These are phyloP conservation scores for Imbricaverruca yamaguchii DNA, from an alignment of 2,888 invertebrate genomes.

Conservation along the genomic window DNA sequence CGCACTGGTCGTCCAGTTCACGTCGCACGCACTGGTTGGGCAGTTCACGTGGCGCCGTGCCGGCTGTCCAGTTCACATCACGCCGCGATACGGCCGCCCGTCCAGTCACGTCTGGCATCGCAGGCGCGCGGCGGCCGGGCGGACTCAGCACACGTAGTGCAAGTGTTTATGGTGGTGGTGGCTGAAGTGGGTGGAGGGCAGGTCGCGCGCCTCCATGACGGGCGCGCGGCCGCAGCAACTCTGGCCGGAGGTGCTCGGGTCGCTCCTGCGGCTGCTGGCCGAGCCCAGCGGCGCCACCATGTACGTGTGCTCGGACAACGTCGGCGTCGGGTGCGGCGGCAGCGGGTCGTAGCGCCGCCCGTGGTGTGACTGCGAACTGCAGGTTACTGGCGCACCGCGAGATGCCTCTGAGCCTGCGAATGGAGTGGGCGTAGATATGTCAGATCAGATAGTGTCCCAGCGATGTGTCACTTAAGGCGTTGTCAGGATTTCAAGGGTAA, in stretches of 20 bases:
- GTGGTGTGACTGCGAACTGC: background rate
- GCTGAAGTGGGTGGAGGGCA: background rate
- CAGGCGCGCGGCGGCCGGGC: background rate
- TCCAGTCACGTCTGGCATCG: too few relatives aligned
- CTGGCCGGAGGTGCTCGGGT: background rate
- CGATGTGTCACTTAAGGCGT: too few relatives aligned
- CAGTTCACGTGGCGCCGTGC: too few relatives aligned
- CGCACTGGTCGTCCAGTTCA: too few relatives aligned
- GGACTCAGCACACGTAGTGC: background rate
- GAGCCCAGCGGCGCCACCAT: constrained; percentile 8
- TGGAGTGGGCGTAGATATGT: background rate
- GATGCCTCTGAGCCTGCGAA: background rate
- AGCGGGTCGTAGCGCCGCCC: constrained; percentile 21
- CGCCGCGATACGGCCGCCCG: too few relatives aligned
- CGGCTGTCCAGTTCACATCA: too few relatives aligned
- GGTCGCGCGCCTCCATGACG: background rate
- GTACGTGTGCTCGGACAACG: constrained; percentile 4
- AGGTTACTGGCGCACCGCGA: background rate
- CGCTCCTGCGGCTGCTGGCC: background rate
- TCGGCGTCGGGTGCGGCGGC: constrained; percentile 13
- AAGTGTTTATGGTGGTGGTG: constrained; percentile 8
- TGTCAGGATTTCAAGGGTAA: too few relatives aligned
- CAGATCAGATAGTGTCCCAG: too few relatives aligned
- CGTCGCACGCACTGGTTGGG: too few relatives aligned
- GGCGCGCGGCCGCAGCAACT: background rate